Evolutionary conservation across 2,888 invertebrate species (phyloP), one percentile per base, ranked within the genome.

Genomic region (Mesorhabditis belari): DNA sequence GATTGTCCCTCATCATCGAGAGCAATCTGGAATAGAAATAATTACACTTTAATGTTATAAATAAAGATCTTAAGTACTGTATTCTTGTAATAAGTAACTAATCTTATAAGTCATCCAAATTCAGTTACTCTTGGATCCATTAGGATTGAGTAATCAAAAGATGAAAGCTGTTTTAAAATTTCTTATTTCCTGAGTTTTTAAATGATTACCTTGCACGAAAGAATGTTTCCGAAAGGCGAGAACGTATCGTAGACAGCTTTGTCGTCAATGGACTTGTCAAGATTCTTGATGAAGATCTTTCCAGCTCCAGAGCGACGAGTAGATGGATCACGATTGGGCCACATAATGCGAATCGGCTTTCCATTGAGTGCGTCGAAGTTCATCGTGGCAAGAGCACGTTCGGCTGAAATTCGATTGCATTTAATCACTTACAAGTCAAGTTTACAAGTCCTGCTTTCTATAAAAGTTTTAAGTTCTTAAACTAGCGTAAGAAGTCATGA

Each of bases 171-270:
- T n/a, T 56, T 26, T 12, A 55, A 26, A 24, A 44, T 4, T 12
- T 21, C 44, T 4, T n/a, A n/a, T n/a, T n/a, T n/a, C 51, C 19
- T 60, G 5, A 9, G 5, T 27, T 23, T 12, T 1, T 50, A 24
- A 44, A 29, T 51, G n/a, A n/a, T n/a, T n/a, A 86, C 94, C 87
- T 96, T 96, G 85, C 96, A 98, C 82, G 95, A 95, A 70, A 98
- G 85, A 81, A 98, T 98, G 83, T 93, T 96, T 62, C 98, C 98
- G 85, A 98, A 98, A 58, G 94, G 93, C 61, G 95, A 91, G 83
- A 98, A 98, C 58, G 96, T 98, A 84, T 98, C 96, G 84, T 92
- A 96, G 88, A 98, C 91, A 65, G 95, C 93, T 85, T 98, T 98
- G 85, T 96, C 96, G 85, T 98, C 96, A 83, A 98, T 98, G 71